Base-by-base conservation (phyloP, 2,113 vertebrate species). In the Microcebus ravelobensis region DNA sequence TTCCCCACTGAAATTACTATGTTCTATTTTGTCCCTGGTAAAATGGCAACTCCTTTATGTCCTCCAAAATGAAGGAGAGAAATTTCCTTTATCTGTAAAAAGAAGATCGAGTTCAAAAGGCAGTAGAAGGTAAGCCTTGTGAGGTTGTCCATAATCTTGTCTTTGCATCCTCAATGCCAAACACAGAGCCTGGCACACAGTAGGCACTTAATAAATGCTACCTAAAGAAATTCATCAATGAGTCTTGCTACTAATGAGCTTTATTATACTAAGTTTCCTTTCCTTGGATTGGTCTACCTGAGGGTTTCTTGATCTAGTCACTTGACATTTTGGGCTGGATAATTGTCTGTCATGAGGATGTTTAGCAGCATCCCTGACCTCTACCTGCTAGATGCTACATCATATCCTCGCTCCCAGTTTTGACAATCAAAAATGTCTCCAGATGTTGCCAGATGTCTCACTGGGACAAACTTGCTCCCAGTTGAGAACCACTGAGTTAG, bases 21-120 rank as follows among this genome's bases (percentile, higher is more conserved):
- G 31, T 39, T 95, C 5, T 82, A 29, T 59, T 84, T 84, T 39
- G 68, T 63, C 34, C 50, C 61, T 68, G 57, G 48, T 45, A 63
- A 83, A 31, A 76, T 27, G 55, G n/a, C 36, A 55, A 39, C 63
- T 48, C 70, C 63, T 81, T 92, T 27, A 42, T 14, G 50, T 50
- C 31, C 79, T 65, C 31, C 45, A 63, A 61, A 87, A 87, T 50
- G 85, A 87, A 36, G 34, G 20, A 23, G n/a, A 91, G 74, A 73
- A 31, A 48, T 48, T 79, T 90, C 55, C 21, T 48, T 96, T 57
- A 67, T 39, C 34, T 27, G 23, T 14, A 92, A 83, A 50, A 73
- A 94, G 68, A 92, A 34, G 84, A 50, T 80, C 87, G 55, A 74
- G 39, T 63, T 90, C 55, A 84, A 80, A 87, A 76, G 23, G 67